phyloP scores from a whole-genome alignment of 2,797 vertebrate genomes.

The Molothrus ater region DNA sequence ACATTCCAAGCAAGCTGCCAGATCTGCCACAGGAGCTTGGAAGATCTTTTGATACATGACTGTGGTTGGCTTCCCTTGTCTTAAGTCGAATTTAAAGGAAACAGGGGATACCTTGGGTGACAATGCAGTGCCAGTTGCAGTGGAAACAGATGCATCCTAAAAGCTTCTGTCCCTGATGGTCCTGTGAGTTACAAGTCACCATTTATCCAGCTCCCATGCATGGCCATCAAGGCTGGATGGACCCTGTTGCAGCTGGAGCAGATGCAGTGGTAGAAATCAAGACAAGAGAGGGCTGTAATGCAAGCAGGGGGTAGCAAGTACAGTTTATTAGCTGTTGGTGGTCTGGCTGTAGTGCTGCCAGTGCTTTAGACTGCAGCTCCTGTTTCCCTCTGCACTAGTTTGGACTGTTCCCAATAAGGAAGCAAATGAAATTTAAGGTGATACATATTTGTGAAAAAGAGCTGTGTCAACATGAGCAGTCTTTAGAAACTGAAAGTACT shows the following conservation, averaged over 20 bases:
- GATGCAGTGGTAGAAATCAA: background rate
- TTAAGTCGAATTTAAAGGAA: background rate
- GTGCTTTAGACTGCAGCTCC: background rate
- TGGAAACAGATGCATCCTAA: background rate
- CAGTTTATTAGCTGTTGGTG: background rate
- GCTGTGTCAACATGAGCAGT: accelerated
- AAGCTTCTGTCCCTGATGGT: background rate
- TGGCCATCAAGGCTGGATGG: background rate
- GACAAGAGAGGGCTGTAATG: background rate
- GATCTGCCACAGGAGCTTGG: background rate
- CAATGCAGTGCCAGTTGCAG: background rate
- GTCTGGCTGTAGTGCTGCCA: background rate
- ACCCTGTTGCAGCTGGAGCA: background rate
- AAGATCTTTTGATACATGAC: background rate
- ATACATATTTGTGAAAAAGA: background rate
- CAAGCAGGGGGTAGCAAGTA: background rate
- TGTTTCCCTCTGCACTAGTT: background rate
- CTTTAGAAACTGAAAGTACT: background rate
- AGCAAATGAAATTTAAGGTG: background rate
- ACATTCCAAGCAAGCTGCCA: background rate
- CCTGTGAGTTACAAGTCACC: background rate
- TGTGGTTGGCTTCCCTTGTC: background rate
- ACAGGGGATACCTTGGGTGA: background rate
- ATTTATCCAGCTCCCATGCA: background rate
- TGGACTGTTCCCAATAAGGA: background rate